Evolutionary conservation across 2,797 vertebrate species (phyloP).

Genomic region (Scomberomorus guttatus): DNA sequence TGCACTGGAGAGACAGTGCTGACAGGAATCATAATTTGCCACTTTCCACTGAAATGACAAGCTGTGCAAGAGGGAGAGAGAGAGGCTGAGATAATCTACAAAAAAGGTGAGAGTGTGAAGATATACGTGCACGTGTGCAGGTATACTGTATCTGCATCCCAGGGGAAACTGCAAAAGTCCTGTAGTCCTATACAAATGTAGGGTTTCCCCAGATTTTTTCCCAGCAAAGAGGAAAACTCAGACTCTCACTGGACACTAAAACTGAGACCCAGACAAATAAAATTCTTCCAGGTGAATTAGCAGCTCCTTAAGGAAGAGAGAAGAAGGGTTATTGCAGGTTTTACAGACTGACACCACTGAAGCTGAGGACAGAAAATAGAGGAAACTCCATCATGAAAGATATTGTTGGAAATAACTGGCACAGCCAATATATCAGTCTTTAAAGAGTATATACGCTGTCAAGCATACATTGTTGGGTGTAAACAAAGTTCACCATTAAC

Average conservation of each 20-base stretch:
- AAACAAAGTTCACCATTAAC: neutral
- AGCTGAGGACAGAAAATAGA: neutral
- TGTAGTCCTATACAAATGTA: neutral
- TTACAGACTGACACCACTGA: neutral
- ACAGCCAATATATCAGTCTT: neutral
- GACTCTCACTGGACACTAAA: neutral
- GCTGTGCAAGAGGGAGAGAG: neutral
- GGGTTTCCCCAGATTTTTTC: neutral
- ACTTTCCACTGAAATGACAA: slow-evolving; percentile 52
- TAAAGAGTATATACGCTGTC: neutral
- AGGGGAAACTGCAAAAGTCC: neutral
- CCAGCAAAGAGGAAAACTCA: neutral
- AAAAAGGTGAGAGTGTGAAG: slow-evolving; percentile 3
- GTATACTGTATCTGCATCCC: neutral
- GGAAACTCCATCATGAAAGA: slow-evolving; percentile 3
- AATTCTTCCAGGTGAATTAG: slow-evolving; percentile 2
- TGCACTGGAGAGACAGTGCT: slow-evolving; percentile 45
- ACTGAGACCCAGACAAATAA: neutral
- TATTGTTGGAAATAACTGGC: neutral
- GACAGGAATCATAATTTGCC: slow-evolving; percentile 74
- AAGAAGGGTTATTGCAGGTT: neutral
- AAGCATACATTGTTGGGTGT: neutral
- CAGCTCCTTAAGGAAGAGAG: neutral
- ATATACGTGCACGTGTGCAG: slow-evolving; percentile 7
- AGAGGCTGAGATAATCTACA: slow-evolving; percentile 12